Percentiles rank a stretch among this genome's conserved stretches.
phyloP scores from a whole-genome alignment of 2,888 invertebrate genomes.

The Mechanitis mazaeus region DNA sequence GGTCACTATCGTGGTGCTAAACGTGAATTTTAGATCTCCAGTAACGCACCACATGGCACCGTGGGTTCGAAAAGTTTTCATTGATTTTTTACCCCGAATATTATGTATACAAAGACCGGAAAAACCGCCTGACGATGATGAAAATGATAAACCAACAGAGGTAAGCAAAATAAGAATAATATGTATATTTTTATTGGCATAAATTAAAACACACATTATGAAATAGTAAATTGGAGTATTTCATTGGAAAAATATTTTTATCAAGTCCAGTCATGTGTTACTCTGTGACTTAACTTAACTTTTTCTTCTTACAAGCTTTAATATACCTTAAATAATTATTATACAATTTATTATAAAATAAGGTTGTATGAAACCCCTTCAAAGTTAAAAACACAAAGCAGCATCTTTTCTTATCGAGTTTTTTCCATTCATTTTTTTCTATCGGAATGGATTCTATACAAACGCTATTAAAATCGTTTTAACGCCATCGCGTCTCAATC shows the following conservation, averaged over 20 bases:
- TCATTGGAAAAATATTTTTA: too few species aligned
- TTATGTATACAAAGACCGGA: slow-evolving; percentile 92
- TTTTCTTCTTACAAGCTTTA: too few species aligned
- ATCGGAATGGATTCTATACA: slow-evolving; percentile 48
- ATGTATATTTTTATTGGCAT: slow-evolving; percentile 29
- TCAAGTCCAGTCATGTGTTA: too few species aligned
- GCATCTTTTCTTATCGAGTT: too few species aligned
- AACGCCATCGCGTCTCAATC: slow-evolving; percentile 48
- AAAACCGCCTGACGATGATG: slow-evolving; percentile 83
- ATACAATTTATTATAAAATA: too few species aligned
- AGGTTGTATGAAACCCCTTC: too few species aligned
- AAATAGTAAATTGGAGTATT: too few species aligned
- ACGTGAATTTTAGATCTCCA: slow-evolving; percentile 94
- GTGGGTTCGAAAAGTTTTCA: slow-evolving; percentile 92
- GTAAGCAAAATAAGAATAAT: slow-evolving; percentile 47
- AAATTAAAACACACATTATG: slow-evolving; percentile 26
- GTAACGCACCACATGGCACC: slow-evolving; percentile 95
- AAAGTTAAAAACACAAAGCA: background rate
- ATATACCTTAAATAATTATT: too few species aligned
- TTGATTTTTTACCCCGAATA: slow-evolving; percentile 89
- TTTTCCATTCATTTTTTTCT: too few species aligned
- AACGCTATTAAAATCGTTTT: slow-evolving; percentile 50
- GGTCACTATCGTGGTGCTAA: slow-evolving; percentile 94
- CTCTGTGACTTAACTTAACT: too few species aligned
- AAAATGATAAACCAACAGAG: slow-evolving; percentile 70